Percentiles rank a stretch among this genome's conserved stretches.
Evolutionary conservation across 2,113 vertebrate genomes (phyloP).

Genomic region (Pristiophorus japonicus): DNA sequence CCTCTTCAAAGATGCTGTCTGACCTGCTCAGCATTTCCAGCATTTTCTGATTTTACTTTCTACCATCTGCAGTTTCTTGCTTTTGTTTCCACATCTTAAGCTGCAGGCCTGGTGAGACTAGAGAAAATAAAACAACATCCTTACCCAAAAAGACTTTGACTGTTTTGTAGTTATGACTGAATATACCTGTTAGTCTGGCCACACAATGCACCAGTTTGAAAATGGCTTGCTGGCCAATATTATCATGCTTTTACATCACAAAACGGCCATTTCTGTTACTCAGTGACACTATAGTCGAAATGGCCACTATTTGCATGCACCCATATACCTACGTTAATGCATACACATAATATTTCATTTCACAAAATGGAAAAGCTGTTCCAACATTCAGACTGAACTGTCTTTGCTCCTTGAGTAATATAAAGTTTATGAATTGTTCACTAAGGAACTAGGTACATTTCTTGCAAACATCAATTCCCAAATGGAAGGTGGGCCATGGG

Average conservation of each 20-base stretch:
- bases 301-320: not conserved
- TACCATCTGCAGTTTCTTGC: too few relatives aligned
- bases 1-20: too few relatives aligned
- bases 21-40: too few relatives aligned
- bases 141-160: not conserved
- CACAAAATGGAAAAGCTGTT: too few relatives aligned
- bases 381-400: too few relatives aligned
- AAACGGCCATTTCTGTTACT: not conserved
- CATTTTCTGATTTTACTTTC: too few relatives aligned
- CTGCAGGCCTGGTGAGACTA: not conserved
- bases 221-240: not conserved
- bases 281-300: not conserved
- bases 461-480: too few relatives aligned
- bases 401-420: too few relatives aligned
- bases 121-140: not conserved
- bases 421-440: too few relatives aligned
- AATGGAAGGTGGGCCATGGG: too few relatives aligned
- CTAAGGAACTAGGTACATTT: too few relatives aligned
- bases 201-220: not conserved
- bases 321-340: not conserved
- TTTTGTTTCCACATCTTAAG: not conserved
- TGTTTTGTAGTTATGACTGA: not conserved
- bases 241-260: not conserved
- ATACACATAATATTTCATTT: too few relatives aligned
- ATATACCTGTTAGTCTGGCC: not conserved